Conservation (phyloP, 2,797 vertebrate genomes). For the Leucoraja ocellata region DNA sequence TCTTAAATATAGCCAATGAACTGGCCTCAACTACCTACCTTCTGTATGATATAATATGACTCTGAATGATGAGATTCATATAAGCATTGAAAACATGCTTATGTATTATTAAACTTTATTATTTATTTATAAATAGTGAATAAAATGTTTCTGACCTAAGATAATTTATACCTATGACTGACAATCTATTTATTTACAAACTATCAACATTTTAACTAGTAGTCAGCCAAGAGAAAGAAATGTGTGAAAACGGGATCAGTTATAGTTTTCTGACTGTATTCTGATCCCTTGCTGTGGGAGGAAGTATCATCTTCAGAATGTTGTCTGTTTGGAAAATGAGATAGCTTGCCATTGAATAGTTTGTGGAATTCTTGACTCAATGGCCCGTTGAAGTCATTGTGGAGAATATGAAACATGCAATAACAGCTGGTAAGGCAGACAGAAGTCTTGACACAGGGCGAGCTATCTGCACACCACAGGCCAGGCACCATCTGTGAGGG, state of each 20-base stretch:
- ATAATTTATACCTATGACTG: background rate
- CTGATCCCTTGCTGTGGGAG: background rate
- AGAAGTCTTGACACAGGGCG: background rate
- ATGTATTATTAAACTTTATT: background rate
- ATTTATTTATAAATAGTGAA: background rate
- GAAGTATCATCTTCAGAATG: constrained; percentile 2
- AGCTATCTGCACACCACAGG: background rate
- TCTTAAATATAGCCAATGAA: too few relatives aligned
- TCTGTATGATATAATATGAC: too few relatives aligned
- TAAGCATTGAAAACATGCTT: background rate
- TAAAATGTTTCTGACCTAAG: background rate
- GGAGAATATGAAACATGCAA: background rate
- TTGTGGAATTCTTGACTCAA: background rate
- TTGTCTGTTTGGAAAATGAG: background rate
- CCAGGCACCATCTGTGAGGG: background rate
- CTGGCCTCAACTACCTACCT: too few relatives aligned
- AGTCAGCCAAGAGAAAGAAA: background rate
- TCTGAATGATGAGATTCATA: too few relatives aligned
- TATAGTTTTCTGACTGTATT: background rate
- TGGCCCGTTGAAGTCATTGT: background rate
- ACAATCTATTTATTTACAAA: background rate
- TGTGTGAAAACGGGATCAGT: background rate
- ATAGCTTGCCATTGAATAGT: background rate
- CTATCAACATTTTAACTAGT: background rate
- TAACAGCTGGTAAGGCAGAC: background rate